Percentiles rank a stretch among this genome's conserved stretches.
These are phyloP conservation scores for Sminthurides aquaticus DNA, from an alignment of 2,888 invertebrate genomes.

Conservation along the genomic window DNA sequence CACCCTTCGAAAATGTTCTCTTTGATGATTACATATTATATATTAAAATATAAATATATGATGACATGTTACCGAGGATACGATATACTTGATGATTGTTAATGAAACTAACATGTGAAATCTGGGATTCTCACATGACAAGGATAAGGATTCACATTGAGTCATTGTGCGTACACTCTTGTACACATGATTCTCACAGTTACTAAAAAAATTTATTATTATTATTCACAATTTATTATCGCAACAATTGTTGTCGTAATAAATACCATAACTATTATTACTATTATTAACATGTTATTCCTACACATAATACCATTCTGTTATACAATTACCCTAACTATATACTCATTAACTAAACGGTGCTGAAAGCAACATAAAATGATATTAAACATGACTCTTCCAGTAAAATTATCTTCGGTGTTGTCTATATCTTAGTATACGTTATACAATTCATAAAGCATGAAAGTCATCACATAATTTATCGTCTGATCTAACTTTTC, in stretches of 20 bases:
- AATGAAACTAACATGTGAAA: neutral
- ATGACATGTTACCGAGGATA: neutral
- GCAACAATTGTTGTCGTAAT: neutral
- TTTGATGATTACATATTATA: neutral
- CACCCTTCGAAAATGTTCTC: neutral
- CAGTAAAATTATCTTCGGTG: conserved; percentile 5
- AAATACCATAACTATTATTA: neutral
- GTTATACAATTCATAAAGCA: no score
- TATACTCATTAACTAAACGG: conserved; percentile 16
- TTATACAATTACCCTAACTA: neutral
- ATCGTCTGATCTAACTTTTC: no score
- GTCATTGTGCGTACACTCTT: no score
- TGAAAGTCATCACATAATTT: no score
- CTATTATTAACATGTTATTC: neutral
- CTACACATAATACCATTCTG: neutral
- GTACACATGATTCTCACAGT: neutral
- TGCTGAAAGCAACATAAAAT: conserved; percentile 23
- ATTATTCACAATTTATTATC: neutral
- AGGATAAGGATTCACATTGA: no score
- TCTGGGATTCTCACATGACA: neutral
- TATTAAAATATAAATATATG: neutral
- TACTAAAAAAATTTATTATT: neutral
- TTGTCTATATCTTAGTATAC: no score
- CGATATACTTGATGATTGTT: neutral
- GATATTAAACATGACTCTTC: conserved; percentile 26